A percentile compares a stretch with the other conserved stretches of the same genome.
Conservation (phyloP, 2,888 invertebrate species). For the Eupelmus urozonus region DNA sequence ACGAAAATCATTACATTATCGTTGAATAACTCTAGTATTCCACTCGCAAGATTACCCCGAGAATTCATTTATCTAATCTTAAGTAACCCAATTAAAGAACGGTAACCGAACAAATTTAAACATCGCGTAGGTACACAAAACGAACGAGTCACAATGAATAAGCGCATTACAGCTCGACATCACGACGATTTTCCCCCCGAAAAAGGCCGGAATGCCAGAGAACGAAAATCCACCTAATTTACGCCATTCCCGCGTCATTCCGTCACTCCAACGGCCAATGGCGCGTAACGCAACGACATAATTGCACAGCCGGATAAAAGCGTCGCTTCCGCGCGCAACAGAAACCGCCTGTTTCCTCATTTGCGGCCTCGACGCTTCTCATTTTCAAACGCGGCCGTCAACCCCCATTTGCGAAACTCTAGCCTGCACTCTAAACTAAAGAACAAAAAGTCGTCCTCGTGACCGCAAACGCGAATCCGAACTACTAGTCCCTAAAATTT, state of each 20-base stretch:
- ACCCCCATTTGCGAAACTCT: not conserved
- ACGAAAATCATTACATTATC: no score
- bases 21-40: no score
- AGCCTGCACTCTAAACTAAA: not conserved
- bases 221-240: not conserved
- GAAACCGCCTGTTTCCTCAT: constrained; percentile 47
- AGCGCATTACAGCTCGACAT: no score
- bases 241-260: constrained; percentile 15
- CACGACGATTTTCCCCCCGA: no score
- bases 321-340: constrained; percentile 43
- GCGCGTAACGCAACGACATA: constrained; percentile 34
- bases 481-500: not conserved
- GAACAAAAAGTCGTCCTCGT: not conserved
- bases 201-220: no score
- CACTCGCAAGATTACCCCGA: no score
- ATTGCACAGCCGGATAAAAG: constrained; percentile 27
- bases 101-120: no score
- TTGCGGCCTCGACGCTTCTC: not conserved
- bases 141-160: no score
- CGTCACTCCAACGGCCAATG: not conserved
- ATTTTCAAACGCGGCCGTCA: not conserved
- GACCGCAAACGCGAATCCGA: not conserved
- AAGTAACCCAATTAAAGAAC: not conserved
- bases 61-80: no score
- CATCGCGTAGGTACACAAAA: no score